These are phyloP conservation scores for Rhyzopertha dominica DNA, from an alignment of 1,140 invertebrate genomes.

Conservation along the genomic window DNA sequence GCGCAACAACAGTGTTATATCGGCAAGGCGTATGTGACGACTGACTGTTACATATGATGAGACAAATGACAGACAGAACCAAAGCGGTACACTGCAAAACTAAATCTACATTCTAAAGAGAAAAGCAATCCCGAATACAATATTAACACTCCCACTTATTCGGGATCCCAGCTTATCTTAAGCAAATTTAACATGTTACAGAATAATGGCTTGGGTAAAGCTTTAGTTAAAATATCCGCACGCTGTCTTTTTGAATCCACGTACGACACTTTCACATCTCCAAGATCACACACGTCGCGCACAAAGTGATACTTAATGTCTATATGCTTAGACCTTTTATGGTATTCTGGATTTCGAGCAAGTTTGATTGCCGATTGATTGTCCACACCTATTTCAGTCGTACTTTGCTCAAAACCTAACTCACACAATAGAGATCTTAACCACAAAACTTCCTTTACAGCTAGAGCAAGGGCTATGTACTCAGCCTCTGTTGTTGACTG, in stretches of 20 bases:
- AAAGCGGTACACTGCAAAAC: too few species aligned
- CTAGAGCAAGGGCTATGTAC: slow-evolving; percentile 34
- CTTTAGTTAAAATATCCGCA: slow-evolving; percentile 16
- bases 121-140: too few species aligned
- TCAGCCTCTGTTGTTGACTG: slow-evolving; percentile 46
- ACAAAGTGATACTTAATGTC: slow-evolving; percentile 40
- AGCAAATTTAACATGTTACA: too few species aligned
- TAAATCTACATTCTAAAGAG: too few species aligned
- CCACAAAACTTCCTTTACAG: slow-evolving; percentile 36
- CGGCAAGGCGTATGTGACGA: too few species aligned
- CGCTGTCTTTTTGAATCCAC: slow-evolving; percentile 3
- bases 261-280: slow-evolving; percentile 6
- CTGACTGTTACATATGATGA: too few species aligned
- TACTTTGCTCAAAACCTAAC: neutral
- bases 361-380: slow-evolving; percentile 36
- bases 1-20: too few species aligned
- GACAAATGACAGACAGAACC: too few species aligned
- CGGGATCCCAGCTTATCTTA: too few species aligned
- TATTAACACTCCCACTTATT: too few species aligned
- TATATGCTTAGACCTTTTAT: slow-evolving; percentile 39
- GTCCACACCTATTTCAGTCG: slow-evolving; percentile 20
- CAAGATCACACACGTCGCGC: slow-evolving; percentile 25
- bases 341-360: slow-evolving; percentile 33
- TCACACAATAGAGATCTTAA: slow-evolving; percentile 16
- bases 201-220: slow-evolving; percentile 1